Evolutionary conservation across 2,113 vertebrate species (phyloP).

Genomic region (Clinocottus analis): DNA sequence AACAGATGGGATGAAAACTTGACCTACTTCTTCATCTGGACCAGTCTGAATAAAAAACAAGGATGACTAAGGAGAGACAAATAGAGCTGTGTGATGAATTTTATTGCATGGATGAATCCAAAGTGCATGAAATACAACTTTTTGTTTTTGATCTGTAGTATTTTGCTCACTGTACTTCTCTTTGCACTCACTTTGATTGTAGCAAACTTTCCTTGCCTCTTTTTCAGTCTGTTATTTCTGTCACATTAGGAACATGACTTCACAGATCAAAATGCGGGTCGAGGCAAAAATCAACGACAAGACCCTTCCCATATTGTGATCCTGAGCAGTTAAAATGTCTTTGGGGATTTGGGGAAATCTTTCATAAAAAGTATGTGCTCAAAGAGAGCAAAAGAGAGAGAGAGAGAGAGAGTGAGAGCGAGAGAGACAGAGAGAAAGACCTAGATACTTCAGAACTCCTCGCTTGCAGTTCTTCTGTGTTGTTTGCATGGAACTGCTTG

Average conservation of each 20-base stretch:
- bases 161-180: neutral
- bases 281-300: neutral
- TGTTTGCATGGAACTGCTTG: conserved; percentile 19
- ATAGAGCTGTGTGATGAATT: neutral
- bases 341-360: conserved; percentile 22
- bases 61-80: conserved; percentile 5
- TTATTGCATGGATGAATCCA: conserved; percentile 15
- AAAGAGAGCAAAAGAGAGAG: neutral
- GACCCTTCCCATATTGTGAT: neutral
- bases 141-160: conserved; percentile 3
- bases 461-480: conserved; percentile 25
- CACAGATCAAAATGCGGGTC: conserved; percentile 10
- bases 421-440: conserved; percentile 3
- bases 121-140: neutral
- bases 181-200: neutral
- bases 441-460: conserved; percentile 28
- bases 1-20: conserved; percentile 76
- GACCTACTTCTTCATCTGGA: conserved; percentile 77
- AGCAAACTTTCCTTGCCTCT: neutral
- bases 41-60: conserved; percentile 45
- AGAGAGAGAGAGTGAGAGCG: conserved; percentile 15
- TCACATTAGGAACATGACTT: neutral
- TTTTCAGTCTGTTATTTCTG: neutral
- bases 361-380: conserved; percentile 19
- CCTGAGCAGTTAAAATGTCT: conserved; percentile 9